Evolutionary conservation across 1,140 invertebrate species (phyloP), one percentile per base, ranked within the genome.

Genomic region (Drosophila guanche): DNA sequence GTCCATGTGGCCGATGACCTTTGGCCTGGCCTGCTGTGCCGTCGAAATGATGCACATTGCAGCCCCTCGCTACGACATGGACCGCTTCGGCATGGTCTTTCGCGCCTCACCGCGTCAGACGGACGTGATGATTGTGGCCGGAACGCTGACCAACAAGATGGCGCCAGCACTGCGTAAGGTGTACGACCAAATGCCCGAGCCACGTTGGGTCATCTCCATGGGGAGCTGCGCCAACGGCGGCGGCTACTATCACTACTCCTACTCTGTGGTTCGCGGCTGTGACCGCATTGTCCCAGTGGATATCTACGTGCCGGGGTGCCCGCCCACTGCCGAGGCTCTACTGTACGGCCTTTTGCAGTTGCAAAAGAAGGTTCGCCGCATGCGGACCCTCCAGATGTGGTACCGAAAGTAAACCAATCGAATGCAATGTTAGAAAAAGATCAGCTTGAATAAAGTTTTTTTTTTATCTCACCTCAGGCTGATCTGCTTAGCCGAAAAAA

Each of bases 1-100:
- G 86, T 99, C 97, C 0, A 76, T 98, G 1, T 99, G 97, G 98
- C 98, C 98, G 3, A 93, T 99, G 93, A 99, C 97, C 37, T 99
- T 99, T 93, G 98, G 98, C 74, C 91, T 99, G 74, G 98, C 98
- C 3, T 99, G 98, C 86, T 99, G 98, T 93, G 98, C 98, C 56
- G 97, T 99, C 0, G 98, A 99, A 92, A 99, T 99, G 99, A 99
- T 99, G 99, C 99, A 99, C 92, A 98, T 99, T 59, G 98, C 98
- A 56, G 98, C 98, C 20, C 97, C 98, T 1, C 93, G 98, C 76
- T 99, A 99, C 91, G 98, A 99, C 89, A 98, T 99, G 97, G 98
- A 98, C 92, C 93, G 94, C 79, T 96, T 93, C 90, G 95, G 98
- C 75, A 97, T 99, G 20, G 74, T 99, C 4, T 99, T 99, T 90